A percentile compares a stretch with the other conserved stretches of the same genome.
These are phyloP conservation scores for Steinernema carpocapsae DNA, from an alignment of 2,888 invertebrate species.

Conservation along the genomic window DNA sequence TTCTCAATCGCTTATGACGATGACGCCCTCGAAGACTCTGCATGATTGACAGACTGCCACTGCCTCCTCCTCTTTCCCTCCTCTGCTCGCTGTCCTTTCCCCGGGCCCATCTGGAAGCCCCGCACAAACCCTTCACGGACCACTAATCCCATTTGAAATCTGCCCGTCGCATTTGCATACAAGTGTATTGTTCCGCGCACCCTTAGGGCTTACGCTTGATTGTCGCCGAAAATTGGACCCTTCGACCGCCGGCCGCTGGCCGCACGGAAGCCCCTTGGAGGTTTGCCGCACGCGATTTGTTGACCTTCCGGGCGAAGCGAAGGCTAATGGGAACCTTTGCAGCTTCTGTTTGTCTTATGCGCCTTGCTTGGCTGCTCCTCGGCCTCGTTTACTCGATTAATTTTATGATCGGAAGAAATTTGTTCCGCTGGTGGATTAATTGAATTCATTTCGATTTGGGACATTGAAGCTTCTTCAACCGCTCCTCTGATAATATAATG, in stretches of 20 bases:
- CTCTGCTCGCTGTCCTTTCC: too few species aligned
- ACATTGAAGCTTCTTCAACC: too few species aligned
- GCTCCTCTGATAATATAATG: too few species aligned
- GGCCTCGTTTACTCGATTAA: too few species aligned
- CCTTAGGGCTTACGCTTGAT: conserved; percentile 25
- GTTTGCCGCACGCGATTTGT: not conserved
- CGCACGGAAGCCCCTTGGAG: not conserved
- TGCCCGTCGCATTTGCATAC: conserved; percentile 19
- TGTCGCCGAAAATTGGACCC: conserved; percentile 14
- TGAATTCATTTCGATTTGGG: too few species aligned
- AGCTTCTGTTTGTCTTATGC: too few species aligned
- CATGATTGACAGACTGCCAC: conserved; percentile 19
- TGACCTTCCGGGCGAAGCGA: not conserved
- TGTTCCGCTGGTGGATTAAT: too few species aligned
- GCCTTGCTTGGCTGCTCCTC: too few species aligned
- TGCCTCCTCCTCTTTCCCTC: too few species aligned
- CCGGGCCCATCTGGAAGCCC: not conserved
- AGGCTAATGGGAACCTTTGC: conserved; percentile 5
- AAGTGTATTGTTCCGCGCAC: not conserved
- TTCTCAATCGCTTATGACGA: not conserved
- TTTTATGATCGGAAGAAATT: too few species aligned
- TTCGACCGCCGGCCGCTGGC: not conserved
- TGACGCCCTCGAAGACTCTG: not conserved
- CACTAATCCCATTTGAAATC: conserved; percentile 25
- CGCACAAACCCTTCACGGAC: not conserved